Evolutionary conservation across 2,113 vertebrate genomes (phyloP), one percentile per base, ranked within the genome.

Genomic region (Panurus biarmicus): DNA sequence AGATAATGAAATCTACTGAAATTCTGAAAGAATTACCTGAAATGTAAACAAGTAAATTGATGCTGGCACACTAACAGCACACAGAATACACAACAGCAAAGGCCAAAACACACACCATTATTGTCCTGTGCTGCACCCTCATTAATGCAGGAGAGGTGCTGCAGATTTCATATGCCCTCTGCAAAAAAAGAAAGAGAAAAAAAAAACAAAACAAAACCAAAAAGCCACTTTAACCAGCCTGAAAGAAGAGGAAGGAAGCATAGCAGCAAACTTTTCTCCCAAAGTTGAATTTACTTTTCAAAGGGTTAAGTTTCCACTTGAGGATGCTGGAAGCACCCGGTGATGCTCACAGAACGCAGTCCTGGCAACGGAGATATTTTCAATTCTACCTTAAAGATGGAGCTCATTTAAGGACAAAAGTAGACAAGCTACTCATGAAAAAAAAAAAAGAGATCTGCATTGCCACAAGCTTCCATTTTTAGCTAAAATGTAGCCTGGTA

Each of bases 111-210:
- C 87, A 92, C 91, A 85, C 85, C 91, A 76, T 79, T 76, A 91
- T 5, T 93, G 91, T 77, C 87, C 87, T 91, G 93, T 85, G 95
- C 89, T 94, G 93, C 85, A 95, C 94, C 85, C 81, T 94, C 91
- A 73, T 87, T 94, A 96, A 85, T 85, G 56, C 93, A 95, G 91
- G 84, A 91, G 74, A 96, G 74, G 82, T 82, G 85, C 14, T 95
- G 87, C 91, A 97, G 89, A 91, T 85, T 89, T 94, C 87, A 94
- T 80, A 64, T 58, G 88, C 69, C 79, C 92, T 92, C 94, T 96
- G 95, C 66, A 95, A 90, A 93, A 87, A 91, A 80, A 9, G 66
- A 94, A 93, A 89, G 15, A 85, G 2, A 84, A 89, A 88, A 96
- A n/a, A 33, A 95, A 78, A 92, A 76, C 69, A 65, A 69, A 65